These are phyloP conservation scores for Meda fulgida DNA, from an alignment of 2,797 vertebrate species.

Conservation along the genomic window DNA sequence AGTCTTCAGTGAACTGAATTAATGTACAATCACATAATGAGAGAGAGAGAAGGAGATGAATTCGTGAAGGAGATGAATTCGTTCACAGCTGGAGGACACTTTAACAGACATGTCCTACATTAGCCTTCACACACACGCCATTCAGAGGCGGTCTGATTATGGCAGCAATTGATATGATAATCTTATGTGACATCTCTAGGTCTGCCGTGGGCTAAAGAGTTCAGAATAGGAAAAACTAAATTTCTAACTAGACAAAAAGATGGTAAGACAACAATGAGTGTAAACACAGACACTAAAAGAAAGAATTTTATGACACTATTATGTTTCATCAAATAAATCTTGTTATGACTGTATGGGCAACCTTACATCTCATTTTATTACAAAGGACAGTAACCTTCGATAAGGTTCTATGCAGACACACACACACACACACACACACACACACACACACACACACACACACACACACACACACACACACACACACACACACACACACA, in stretches of 20 bases:
- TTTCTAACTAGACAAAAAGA: constrained; percentile 5
- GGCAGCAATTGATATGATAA: constrained; percentile 26
- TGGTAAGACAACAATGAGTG: not conserved
- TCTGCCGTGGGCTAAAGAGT: constrained; percentile 11
- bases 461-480: too few species aligned
- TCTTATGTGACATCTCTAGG: constrained; percentile 23
- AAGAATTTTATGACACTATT: constrained; percentile 18
- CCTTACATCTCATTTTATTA: constrained; percentile 1
- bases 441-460: too few species aligned
- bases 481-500: not conserved
- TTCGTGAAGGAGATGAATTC: constrained; percentile 53
- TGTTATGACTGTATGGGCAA: not conserved
- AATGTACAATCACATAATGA: constrained; percentile 28
- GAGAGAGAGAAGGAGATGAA: constrained; percentile 34
- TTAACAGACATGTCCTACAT: constrained; percentile 75
- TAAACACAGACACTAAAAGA: not conserved
- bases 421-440: not conserved
- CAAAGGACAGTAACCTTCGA: not conserved
- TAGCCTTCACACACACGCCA: constrained; percentile 53
- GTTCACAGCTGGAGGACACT: constrained; percentile 69
- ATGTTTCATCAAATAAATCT: not conserved
- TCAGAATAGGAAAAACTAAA: constrained; percentile 1
- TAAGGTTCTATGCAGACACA: constrained; percentile 1
- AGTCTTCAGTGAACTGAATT: constrained; percentile 13
- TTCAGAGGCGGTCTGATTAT: constrained; percentile 23